phyloP scores from a whole-genome alignment of 92 coral and sea anemone species.

The Porites rus region DNA sequence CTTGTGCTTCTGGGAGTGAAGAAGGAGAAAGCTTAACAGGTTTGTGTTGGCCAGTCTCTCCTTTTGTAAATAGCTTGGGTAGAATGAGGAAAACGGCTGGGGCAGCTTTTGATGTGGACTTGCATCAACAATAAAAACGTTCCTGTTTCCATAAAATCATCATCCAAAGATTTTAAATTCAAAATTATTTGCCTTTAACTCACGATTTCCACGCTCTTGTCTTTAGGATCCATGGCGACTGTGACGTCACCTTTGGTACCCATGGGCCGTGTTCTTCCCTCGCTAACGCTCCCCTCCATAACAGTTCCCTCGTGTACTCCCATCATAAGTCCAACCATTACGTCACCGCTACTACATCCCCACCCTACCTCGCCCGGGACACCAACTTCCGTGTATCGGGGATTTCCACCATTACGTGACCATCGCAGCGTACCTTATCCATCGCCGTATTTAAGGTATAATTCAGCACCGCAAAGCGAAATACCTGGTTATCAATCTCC shows the following conservation, averaged over 20 bases:
- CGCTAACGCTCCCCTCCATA: conserved; percentile 38
- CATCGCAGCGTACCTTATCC: conserved; percentile 52
- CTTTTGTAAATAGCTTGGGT: not conserved
- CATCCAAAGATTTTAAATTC: no score
- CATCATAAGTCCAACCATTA: conserved; percentile 50
- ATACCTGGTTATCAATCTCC: conserved; percentile 53
- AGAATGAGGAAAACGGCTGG: not conserved
- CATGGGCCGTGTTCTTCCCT: conserved; percentile 38
- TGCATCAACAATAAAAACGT: not conserved
- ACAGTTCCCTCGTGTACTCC: conserved; percentile 37
- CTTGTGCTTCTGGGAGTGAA: conserved; percentile 27
- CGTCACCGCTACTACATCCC: conserved; percentile 53
- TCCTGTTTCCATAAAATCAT: no score
- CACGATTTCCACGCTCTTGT: not conserved
- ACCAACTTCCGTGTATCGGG: conserved; percentile 49
- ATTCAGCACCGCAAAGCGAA: conserved; percentile 42
- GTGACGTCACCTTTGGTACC: conserved; percentile 32
- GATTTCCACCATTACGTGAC: conserved; percentile 50
- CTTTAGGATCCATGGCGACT: conserved; percentile 17
- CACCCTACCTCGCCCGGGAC: conserved; percentile 57
- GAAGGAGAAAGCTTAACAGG: conserved; percentile 20
- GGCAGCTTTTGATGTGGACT: not conserved
- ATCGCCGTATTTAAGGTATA: conserved; percentile 37
- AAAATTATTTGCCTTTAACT: not conserved
- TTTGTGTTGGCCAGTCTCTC: not conserved